Evolutionary conservation across 2,888 invertebrate species (phyloP).

Genomic region (Aelia acuminata): DNA sequence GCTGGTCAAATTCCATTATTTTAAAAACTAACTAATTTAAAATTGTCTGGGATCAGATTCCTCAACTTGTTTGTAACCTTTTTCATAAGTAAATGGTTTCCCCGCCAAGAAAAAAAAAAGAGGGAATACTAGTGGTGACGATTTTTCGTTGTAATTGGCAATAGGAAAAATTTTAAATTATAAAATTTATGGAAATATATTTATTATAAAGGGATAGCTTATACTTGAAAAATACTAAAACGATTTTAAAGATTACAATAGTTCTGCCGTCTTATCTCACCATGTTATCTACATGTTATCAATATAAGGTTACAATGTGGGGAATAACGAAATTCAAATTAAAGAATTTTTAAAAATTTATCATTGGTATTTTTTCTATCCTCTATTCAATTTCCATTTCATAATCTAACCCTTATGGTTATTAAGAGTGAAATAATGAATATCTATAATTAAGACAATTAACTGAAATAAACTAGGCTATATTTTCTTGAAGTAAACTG

Average conservation of each 20-base stretch:
- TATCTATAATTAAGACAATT: neutral
- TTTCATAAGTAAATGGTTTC: constrained; percentile 6
- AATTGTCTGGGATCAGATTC: neutral
- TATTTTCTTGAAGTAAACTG: neutral
- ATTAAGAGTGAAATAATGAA: neutral
- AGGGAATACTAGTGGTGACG: neutral
- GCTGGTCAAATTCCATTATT: constrained; percentile 62
- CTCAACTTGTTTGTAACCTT: constrained; percentile 34
- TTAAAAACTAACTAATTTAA: neutral
- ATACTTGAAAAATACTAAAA: neutral
- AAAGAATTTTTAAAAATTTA: neutral
- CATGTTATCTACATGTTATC: neutral
- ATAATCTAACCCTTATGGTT: neutral
- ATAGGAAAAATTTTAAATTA: neutral
- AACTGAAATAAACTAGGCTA: neutral
- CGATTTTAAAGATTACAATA: neutral
- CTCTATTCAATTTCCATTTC: neutral
- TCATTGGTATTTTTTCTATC: neutral
- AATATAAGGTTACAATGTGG: neutral
- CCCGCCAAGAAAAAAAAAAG: constrained; percentile 3
- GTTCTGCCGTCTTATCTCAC: neutral
- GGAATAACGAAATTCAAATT: neutral
- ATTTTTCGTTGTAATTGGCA: neutral
- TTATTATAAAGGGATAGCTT: neutral
- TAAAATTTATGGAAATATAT: neutral